Base-by-base conservation (phyloP, 2,113 vertebrate species). In the Prietella phreatophila region DNA sequence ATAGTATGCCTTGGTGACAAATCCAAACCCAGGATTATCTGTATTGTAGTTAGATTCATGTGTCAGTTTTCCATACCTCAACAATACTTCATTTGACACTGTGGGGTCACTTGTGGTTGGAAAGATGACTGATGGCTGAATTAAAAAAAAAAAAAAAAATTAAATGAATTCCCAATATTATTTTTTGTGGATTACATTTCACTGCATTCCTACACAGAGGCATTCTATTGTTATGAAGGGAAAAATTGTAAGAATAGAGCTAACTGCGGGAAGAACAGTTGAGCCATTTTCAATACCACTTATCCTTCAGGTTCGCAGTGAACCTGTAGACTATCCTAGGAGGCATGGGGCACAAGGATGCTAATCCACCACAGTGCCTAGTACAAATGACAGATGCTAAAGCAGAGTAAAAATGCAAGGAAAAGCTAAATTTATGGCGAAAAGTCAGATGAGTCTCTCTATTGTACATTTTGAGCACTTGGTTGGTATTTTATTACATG, bases 121-220 rank as follows among this genome's bases (percentile, higher is more conserved):
- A 25, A 27, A 63, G 61, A 10, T 63, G 27, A 63, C 3, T 61
- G 25, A 61, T 27, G 22, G 25, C 22, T 61, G 60, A 61, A 61
- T 61, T 9, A 8, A 61, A 47, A 47, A 47, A 7, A 47, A 7
- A 47, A 7, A 7, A 47, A 47, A 0, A 47, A 47, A 47, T 47
- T 0, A 61, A 42, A 47, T 47, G 42, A 50, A 82, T 63, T 53
- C 39, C 53, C 69, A 82, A 82, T 88, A 86, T 81, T 76, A 78
- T 88, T 73, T 81, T 30, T 75, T 83, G 22, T 84, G 30, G 79
- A 63, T 67, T 27, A 61, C 78, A 78, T 86, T 65, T 84, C 86
- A 50, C 22, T 76, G 65, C 88, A 89, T 86, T 91, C 86, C 65
- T 82, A 5, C 71, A 36, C 83, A 50, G 63, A 85, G 79, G 85